phyloP scores from a whole-genome alignment of 1,140 invertebrate genomes.

The Marisa cornuarietis region DNA sequence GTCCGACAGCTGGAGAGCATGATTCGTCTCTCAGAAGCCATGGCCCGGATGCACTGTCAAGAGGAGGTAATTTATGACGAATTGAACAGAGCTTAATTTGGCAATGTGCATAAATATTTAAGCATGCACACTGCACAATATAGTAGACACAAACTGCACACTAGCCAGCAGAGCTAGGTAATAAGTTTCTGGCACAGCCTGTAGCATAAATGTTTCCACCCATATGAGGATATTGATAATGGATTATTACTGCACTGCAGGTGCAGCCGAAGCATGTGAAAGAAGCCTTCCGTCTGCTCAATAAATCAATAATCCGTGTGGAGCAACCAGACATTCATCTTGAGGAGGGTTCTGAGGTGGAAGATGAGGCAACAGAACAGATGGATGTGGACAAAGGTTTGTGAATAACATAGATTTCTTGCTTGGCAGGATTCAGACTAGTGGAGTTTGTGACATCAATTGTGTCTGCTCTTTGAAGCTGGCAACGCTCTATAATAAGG shows the following conservation, averaged over 20 bases:
- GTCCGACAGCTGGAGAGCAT: constrained; percentile 99
- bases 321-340: constrained; percentile 97
- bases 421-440: background rate
- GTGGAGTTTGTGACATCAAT: too few relatives aligned
- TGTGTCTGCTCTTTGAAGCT: too few relatives aligned
- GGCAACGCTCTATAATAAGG: background rate
- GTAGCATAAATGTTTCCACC: too few relatives aligned
- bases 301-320: constrained; percentile 97
- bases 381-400: constrained; percentile 43
- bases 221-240: too few relatives aligned
- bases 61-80: constrained; percentile 76
- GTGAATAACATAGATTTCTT: background rate
- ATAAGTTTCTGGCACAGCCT: too few relatives aligned
- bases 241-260: constrained; percentile 49
- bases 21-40: constrained; percentile 93
- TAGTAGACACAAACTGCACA: too few relatives aligned
- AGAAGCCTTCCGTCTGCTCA: constrained; percentile 93
- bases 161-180: too few relatives aligned
- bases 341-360: constrained; percentile 76
- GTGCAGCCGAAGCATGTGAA: constrained; percentile 85
- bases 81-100: too few relatives aligned
- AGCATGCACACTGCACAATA: too few relatives aligned
- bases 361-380: constrained; percentile 37
- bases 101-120: too few relatives aligned
- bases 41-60: constrained; percentile 94